phyloP scores from a whole-genome alignment of 2,888 invertebrate genomes.

The Himalopsyche anomala region DNA sequence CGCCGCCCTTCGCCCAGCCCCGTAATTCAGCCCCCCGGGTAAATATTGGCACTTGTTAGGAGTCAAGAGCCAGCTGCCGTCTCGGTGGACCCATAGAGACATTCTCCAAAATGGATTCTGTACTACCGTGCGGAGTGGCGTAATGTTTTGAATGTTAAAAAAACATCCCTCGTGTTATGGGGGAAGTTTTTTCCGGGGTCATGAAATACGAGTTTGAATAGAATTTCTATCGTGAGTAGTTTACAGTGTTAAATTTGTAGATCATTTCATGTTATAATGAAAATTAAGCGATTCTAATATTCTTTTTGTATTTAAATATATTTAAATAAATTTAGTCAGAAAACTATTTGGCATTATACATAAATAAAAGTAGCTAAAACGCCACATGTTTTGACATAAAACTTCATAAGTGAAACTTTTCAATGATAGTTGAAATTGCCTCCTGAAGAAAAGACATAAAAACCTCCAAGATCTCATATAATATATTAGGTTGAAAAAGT shows the following conservation, averaged over 20 bases:
- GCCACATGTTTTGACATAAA: too few species aligned
- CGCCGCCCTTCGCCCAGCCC: conserved; percentile 4
- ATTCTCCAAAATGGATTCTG: conserved; percentile 12
- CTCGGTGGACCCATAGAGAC: conserved; percentile 7
- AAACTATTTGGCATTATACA: too few species aligned
- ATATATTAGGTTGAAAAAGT: too few species aligned
- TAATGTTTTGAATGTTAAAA: conserved; percentile 29
- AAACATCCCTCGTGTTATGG: conserved; percentile 1
- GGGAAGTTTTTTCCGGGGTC: neutral
- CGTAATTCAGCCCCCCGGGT: conserved; percentile 25
- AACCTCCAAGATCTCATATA: too few species aligned
- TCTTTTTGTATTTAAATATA: neutral
- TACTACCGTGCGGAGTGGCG: neutral
- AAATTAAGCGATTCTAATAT: neutral
- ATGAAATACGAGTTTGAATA: conserved; percentile 25
- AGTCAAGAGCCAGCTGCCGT: conserved; percentile 46
- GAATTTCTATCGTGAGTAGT: neutral
- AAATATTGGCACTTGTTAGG: conserved; percentile 48
- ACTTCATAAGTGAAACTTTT: too few species aligned
- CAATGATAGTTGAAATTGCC: too few species aligned
- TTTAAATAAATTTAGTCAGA: too few species aligned
- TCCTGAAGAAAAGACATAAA: too few species aligned
- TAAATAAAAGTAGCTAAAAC: too few species aligned
- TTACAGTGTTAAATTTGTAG: neutral
- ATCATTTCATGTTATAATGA: neutral